Base-by-base conservation (phyloP, 2,797 vertebrate genomes). In the Peromyscus attwateri region DNA sequence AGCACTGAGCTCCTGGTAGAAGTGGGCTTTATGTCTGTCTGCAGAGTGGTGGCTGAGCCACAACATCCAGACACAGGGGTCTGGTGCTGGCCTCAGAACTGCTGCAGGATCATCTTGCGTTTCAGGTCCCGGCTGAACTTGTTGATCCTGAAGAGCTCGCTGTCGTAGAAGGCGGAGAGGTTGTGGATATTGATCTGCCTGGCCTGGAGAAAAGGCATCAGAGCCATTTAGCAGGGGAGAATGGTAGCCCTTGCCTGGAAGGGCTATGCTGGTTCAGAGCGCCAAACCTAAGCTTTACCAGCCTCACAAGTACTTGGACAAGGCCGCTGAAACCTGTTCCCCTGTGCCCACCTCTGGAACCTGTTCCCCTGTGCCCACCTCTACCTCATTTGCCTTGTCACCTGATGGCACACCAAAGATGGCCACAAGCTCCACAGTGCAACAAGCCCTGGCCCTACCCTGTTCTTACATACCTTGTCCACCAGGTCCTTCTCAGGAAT, bases 151-250 rank as follows among this genome's bases (percentile, higher is more conserved):
- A 99, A 99, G 49, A 99, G 96, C 43, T 99, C 99, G 0, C 99
- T 99, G 98, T 99, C 99, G 0, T 99, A 99, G 97, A 99, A 99
- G 0, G 99, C 98, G 0, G 99, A 98, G 81, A 99, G 98, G 98
- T 98, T 99, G 99, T 99, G 99, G 98, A 99, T 99, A 98, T 99
- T 99, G 98, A 99, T 99, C 98, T 99, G 99, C 70, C 99, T 98
- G 29, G 99, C 99, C 99, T 99, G 95, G 95, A 57, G 49, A 29
- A 68, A 34, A 9, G 12, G 25, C 34, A 57, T 81, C 79, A 46
- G 71, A 27, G 27, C 25, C 3, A 14, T 77, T 71, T 60, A 89
- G 40, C 12, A 62, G 19, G 21, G 34, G 16, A 73, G 4, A 10
- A 57, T 55, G 49, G 6, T 21, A 49, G 55, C 29, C 40, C n/a